Base-by-base conservation (phyloP, 2,888 invertebrate species). In the Clepsis dumicolana region DNA sequence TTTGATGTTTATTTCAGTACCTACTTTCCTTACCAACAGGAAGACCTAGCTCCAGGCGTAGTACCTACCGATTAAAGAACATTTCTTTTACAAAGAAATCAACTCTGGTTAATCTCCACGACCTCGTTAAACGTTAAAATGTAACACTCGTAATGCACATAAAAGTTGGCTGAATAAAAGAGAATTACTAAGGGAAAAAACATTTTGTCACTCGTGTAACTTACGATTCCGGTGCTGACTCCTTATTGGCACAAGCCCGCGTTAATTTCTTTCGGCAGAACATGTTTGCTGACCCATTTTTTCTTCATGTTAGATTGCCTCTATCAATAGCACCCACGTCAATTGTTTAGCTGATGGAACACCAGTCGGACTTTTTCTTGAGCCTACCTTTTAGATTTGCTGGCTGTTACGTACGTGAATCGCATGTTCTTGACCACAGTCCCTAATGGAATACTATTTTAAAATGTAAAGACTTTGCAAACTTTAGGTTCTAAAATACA, bases 281-380 rank as follows among this genome's bases (percentile, higher is more conserved):
- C 64, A 64, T 64, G 64, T 64, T 64, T 64, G 64, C 57, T 65
- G 57, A 65, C 64, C 64, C 64, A 59, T 65, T 57, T 65, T 65
- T 65, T 65, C 64, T 65, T 65, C 57, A 57, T 65, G 64, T 57
- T 65, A 65, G 50, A 57, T 65, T 65, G 64, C 64, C 57, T 65
- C 64, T 65, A 65, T 65, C 64, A 65, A 65, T 65, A 65, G 57
- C 57, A 65, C 64, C 64, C 64, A 65, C 64, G 50, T 59, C 57
- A 65, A 50, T 65, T 57, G 57, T 65, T 57, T 65, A 65, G 57
- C 57, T 57, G 64, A 57, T 57, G 57, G 57, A 64, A 64, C 48
- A 57, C 48, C 48, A 56, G 64, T 56, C 48, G 64, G 64, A 64
- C 64, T 57, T 64, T 64, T 64, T 48, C 64, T 64, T 48, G 57